Conservation (phyloP, 1,140 invertebrate species). For the Callitettix versicolor region DNA sequence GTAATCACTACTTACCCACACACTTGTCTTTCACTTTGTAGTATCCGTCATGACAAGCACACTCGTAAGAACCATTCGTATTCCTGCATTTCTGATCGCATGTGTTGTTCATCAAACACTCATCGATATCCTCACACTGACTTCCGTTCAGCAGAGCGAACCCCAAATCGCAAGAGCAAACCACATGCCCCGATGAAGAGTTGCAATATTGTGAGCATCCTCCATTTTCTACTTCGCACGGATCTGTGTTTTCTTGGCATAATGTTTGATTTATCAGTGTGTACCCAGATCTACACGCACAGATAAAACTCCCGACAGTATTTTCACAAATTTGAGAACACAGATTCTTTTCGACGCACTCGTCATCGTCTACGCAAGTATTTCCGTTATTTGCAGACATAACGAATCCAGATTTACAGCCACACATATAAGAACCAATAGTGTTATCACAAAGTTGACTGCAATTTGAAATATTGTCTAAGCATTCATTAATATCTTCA, state of each 20-base stretch:
- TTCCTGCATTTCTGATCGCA: background rate
- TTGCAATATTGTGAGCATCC: no score
- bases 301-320: constrained; percentile 42
- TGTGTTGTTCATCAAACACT: background rate
- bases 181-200: no score
- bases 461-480: constrained; percentile 3
- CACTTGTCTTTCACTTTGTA: no score
- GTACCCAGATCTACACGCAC: constrained; percentile 43
- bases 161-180: background rate
- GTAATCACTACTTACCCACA: no score
- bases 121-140: background rate
- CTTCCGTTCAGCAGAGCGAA: background rate
- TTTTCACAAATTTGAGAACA: constrained; percentile 37
- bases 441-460: constrained; percentile 41
- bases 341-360: constrained; percentile 34
- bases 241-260: background rate
- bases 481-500: constrained; percentile 42
- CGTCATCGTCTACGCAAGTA: constrained; percentile 46
- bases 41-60: no score
- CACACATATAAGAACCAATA: constrained; percentile 49
- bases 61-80: no score
- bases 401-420: constrained; percentile 50
- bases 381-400: constrained; percentile 46
- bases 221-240: no score
- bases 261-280: background rate